A percentile compares a stretch with the other conserved stretches of the same genome.
Conservation (phyloP, 1,140 invertebrate species). For the Aphaenogaster rudis region DNA sequence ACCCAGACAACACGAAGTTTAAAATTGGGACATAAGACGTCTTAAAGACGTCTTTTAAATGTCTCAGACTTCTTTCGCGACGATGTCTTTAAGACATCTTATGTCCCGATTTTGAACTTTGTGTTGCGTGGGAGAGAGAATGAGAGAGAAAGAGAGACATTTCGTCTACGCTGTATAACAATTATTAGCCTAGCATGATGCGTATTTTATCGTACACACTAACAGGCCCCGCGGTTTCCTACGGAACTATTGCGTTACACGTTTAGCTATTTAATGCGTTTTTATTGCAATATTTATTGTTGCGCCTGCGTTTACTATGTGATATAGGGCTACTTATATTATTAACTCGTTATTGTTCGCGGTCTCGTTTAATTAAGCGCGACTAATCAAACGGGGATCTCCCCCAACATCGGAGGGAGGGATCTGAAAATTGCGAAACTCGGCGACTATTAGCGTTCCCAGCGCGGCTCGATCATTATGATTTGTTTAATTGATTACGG, state of each 20-base stretch:
- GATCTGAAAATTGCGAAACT: not conserved
- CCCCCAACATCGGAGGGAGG: too few species aligned
- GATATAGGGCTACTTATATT: slow-evolving; percentile 68
- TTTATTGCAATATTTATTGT: slow-evolving; percentile 65
- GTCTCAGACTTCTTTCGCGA: too few species aligned
- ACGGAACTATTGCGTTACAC: slow-evolving; percentile 46
- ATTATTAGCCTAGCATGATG: slow-evolving; percentile 49
- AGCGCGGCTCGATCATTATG: not conserved
- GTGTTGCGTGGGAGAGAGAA: not conserved
- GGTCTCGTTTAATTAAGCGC: slow-evolving; percentile 34
- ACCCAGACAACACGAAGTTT: too few species aligned
- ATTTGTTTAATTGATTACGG: slow-evolving; percentile 45
- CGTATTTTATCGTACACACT: slow-evolving; percentile 48
- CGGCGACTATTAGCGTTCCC: not conserved
- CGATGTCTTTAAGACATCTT: too few species aligned
- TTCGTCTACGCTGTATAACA: slow-evolving; percentile 47
- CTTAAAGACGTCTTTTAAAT: too few species aligned
- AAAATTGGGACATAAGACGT: too few species aligned
- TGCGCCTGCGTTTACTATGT: slow-evolving; percentile 64
- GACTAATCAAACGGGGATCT: not conserved
- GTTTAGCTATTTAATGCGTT: slow-evolving; percentile 60
- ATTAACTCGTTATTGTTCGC: slow-evolving; percentile 59
- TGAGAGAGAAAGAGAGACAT: slow-evolving; percentile 22
- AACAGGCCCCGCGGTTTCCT: slow-evolving; percentile 39
- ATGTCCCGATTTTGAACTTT: too few species aligned